phyloP scores from a whole-genome alignment of 2,797 vertebrate species.

The Hipposideros larvatus region DNA sequence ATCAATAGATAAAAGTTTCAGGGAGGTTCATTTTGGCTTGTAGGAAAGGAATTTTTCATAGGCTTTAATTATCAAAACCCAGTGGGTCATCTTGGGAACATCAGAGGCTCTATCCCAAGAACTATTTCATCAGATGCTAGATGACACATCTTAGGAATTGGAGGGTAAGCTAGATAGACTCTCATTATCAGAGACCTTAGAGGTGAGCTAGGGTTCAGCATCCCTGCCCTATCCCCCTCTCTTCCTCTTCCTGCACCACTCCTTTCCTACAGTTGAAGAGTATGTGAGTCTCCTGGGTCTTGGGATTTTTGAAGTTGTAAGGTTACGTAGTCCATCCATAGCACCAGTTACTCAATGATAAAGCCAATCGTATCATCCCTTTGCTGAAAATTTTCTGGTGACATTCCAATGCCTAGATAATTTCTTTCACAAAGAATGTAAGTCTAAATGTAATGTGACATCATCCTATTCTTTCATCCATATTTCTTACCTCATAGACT shows the following conservation, averaged over 20 bases:
- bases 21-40: neutral
- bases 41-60: neutral
- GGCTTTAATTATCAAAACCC: neutral
- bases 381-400: slow-evolving; percentile 16
- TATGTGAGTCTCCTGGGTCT: neutral
- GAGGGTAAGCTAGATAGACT: neutral
- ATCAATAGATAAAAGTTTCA: neutral
- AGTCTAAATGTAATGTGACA: neutral
- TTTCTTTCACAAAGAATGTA: neutral
- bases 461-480: neutral
- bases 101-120: neutral
- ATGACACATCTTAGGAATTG: neutral
- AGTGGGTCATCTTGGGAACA: neutral
- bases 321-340: neutral
- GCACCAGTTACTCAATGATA: neutral
- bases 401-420: neutral
- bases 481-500: neutral
- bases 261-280: neutral
- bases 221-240: neutral
- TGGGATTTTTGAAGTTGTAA: neutral
- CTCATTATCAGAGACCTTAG: neutral
- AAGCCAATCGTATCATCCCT: neutral
- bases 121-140: neutral
- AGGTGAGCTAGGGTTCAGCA: neutral
- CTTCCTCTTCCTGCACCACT: neutral